Conservation (phyloP, 2,888 invertebrate genomes). For the Ferdinandea cuprea region DNA sequence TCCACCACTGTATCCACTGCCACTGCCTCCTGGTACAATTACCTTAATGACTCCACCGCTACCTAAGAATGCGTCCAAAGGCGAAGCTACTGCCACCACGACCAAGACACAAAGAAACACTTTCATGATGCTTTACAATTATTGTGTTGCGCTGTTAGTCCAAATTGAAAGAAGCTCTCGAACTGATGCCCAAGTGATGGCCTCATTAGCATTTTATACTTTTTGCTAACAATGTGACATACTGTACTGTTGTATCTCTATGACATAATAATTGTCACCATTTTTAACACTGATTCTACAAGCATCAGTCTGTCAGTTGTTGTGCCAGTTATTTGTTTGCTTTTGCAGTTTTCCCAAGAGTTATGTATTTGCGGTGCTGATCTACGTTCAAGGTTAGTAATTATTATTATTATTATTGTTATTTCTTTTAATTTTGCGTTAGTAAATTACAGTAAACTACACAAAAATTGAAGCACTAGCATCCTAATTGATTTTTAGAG, state of each 20-base stretch:
- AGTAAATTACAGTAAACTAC: too few relatives aligned
- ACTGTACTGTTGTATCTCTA: conserved; percentile 32
- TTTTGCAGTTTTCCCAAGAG: neutral
- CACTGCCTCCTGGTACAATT: conserved; percentile 29
- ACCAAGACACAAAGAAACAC: conserved; percentile 61
- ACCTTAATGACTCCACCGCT: conserved; percentile 41
- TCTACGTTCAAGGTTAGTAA: neutral
- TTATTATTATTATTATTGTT: too few relatives aligned
- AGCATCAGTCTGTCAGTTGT: conserved; percentile 16
- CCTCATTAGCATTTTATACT: conserved; percentile 61
- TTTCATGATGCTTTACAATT: conserved; percentile 56
- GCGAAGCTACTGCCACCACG: conserved; percentile 53
- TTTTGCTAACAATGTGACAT: conserved; percentile 34
- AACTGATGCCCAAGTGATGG: conserved; percentile 54
- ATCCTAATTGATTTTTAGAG: too few relatives aligned
- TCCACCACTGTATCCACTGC: conserved; percentile 14
- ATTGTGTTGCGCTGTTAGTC: conserved; percentile 25
- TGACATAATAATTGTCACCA: conserved; percentile 62
- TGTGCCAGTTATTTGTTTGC: neutral
- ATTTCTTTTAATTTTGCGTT: too few relatives aligned
- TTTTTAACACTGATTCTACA: conserved; percentile 40
- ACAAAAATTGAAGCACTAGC: too few relatives aligned
- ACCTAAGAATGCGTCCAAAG: conserved; percentile 64
- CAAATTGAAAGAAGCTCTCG: conserved; percentile 49
- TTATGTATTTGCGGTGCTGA: neutral